phyloP scores from a whole-genome alignment of 2,888 invertebrate species.

The Cataglyphis livida region DNA sequence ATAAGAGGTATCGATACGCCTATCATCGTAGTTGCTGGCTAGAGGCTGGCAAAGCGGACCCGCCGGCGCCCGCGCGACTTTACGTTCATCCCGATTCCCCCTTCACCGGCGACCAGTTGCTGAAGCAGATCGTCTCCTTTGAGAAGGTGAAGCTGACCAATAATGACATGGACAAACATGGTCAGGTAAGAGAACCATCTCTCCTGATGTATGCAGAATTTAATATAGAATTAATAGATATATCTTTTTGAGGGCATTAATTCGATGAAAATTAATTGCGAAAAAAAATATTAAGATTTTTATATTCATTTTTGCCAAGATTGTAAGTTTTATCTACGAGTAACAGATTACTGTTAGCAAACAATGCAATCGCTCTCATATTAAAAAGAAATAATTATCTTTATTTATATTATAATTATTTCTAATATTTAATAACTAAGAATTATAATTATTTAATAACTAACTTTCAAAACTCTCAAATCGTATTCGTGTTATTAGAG shows the following conservation, averaged over 20 bases:
- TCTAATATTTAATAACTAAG: background rate
- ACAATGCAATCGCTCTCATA: background rate
- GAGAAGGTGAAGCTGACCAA: constrained; percentile 95
- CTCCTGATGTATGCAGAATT: background rate
- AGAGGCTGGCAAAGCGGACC: constrained; percentile 94
- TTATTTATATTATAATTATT: too few species aligned
- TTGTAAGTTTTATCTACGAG: background rate
- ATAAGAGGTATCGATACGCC: constrained; percentile 92
- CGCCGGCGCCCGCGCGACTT: constrained; percentile 90
- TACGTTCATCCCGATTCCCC: constrained; percentile 94
- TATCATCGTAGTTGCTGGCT: constrained; percentile 94
- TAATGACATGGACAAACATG: constrained; percentile 93
- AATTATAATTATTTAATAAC: background rate
- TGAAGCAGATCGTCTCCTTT: constrained; percentile 93
- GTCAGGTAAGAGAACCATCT: constrained; percentile 88
- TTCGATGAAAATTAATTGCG: background rate
- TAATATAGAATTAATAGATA: background rate
- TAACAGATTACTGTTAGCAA: background rate
- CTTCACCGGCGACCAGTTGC: constrained; percentile 92
- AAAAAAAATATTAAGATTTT: background rate
- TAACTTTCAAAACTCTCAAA: background rate
- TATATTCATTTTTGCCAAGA: background rate
- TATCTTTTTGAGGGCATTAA: background rate
- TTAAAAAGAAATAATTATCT: background rate
- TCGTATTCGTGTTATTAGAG: background rate